Conservation (phyloP, 2,888 invertebrate species). For the Danaus chrysippus region DNA sequence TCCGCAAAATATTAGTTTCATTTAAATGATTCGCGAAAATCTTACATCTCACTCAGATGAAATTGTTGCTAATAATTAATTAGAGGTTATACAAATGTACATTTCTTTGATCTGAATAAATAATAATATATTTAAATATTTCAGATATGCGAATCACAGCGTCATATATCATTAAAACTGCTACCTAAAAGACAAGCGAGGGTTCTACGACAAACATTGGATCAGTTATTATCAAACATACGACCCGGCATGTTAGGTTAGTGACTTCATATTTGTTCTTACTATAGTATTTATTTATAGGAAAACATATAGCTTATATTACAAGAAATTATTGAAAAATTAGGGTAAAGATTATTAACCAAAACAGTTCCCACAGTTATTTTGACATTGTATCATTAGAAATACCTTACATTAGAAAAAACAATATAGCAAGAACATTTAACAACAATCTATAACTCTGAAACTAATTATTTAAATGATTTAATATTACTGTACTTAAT, state of each 20-base stretch:
- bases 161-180: slow-evolving; percentile 87
- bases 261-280: not conserved
- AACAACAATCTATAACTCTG: not conserved
- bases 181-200: slow-evolving; percentile 93
- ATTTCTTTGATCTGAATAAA: not conserved
- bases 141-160: slow-evolving; percentile 92
- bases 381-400: no score
- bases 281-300: no score
- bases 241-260: slow-evolving; percentile 58
- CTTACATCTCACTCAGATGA: no score
- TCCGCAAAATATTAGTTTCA: no score
- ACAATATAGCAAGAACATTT: not conserved
- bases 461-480: not conserved
- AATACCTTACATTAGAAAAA: not conserved
- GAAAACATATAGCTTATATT: no score
- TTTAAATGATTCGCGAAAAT: no score
- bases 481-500: slow-evolving; percentile 13
- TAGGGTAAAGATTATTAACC: no score
- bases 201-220: slow-evolving; percentile 87
- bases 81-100: not conserved
- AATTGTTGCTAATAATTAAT: not conserved
- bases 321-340: no score
- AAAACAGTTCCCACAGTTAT: no score
- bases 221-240: slow-evolving; percentile 84
- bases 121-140: slow-evolving; percentile 34